phyloP scores from a whole-genome alignment of 2,888 invertebrate genomes.

The Bellardia pandia region DNA sequence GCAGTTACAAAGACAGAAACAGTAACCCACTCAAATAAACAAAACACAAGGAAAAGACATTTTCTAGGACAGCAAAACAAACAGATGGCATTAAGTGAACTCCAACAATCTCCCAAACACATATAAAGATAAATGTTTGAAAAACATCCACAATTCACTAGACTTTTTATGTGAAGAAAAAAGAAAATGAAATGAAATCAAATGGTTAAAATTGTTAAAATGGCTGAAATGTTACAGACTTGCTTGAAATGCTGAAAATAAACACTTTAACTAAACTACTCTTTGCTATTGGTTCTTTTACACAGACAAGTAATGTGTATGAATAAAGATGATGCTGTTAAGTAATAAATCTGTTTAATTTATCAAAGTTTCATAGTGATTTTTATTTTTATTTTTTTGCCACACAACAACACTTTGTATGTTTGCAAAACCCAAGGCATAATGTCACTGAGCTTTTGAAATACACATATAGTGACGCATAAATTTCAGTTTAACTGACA shows the following conservation, averaged over 20 bases:
- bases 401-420: neutral
- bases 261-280: slow-evolving; percentile 6
- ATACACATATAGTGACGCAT: slow-evolving; percentile 1
- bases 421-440: slow-evolving; percentile 29
- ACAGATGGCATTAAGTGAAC: neutral
- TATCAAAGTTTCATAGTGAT: slow-evolving; percentile 73
- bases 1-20: neutral
- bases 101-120: neutral
- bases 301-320: neutral
- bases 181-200: neutral
- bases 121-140: neutral
- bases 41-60: slow-evolving; percentile 44
- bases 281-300: neutral
- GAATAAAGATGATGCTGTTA: slow-evolving; percentile 46
- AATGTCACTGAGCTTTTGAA: slow-evolving; percentile 40
- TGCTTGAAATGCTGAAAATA: slow-evolving; percentile 13
- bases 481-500: slow-evolving; percentile 34
- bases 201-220: neutral
- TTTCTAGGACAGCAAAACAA: slow-evolving; percentile 38
- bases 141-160: slow-evolving; percentile 28
- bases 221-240: neutral
- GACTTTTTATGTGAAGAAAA: slow-evolving; percentile 7
- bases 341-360: slow-evolving; percentile 76
- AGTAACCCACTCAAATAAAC: slow-evolving; percentile 2
- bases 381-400: neutral